phyloP scores from a whole-genome alignment of 2,888 invertebrate species.

The Tenthredo mesomela region DNA sequence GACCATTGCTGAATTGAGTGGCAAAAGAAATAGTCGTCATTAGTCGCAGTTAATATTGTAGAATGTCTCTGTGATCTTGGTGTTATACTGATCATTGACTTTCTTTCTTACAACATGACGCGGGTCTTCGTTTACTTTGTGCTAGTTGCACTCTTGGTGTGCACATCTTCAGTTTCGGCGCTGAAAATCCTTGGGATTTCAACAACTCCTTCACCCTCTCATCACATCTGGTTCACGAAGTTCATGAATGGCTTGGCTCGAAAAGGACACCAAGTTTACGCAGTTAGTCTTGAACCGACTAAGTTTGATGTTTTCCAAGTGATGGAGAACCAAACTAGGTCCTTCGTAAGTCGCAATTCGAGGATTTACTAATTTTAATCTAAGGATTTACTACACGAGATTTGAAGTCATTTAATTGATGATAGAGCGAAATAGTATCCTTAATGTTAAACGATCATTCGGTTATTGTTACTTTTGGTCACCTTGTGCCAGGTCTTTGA shows the following conservation, averaged over 20 bases:
- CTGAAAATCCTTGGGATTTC: slow-evolving; percentile 25
- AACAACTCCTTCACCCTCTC: neutral
- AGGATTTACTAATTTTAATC: too few relatives aligned
- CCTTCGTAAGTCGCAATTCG: neutral
- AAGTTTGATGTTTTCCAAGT: neutral
- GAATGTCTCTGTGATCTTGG: neutral
- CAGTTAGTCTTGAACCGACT: neutral
- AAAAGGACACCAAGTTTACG: neutral
- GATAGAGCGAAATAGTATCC: neutral
- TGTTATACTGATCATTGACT: neutral
- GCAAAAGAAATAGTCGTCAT: neutral
- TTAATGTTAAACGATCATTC: too few relatives aligned
- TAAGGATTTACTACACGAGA: too few relatives aligned
- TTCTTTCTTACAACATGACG: neutral
- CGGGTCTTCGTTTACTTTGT: neutral
- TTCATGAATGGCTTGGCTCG: slow-evolving; percentile 30
- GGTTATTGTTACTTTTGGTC: neutral
- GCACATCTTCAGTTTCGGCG: neutral
- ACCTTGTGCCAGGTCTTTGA: neutral
- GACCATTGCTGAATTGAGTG: neutral
- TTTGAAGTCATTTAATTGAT: neutral
- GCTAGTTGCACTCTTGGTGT: neutral
- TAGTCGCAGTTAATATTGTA: neutral
- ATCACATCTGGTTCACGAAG: slow-evolving; percentile 14
- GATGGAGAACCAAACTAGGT: neutral